Evolutionary conservation across 2,113 vertebrate genomes (phyloP), one percentile per base, ranked within the genome.

Genomic region (Otocyon megalotis): DNA sequence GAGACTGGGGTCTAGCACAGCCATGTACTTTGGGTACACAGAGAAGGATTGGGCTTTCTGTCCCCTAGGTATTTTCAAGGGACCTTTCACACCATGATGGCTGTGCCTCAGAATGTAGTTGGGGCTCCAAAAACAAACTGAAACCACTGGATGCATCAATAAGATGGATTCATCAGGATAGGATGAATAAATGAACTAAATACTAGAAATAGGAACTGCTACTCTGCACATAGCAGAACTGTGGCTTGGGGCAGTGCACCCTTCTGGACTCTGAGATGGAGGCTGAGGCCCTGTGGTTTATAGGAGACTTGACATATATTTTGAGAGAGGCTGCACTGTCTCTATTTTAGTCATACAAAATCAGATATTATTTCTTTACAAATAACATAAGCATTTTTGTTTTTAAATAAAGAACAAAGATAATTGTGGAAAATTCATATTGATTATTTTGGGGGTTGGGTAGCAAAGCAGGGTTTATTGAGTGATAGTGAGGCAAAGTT

Each of bases 401-500:
- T 88, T 82, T 88, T 63, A 86, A 81, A 56, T 87, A 48, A 69
- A 89, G 26, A 69, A 71, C 43, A 84, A 22, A 71, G 53, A 50
- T 83, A 77, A 62, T 37, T 37, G 28, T 54, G 37, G 83, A 65
- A 88, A 84, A 60, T 63, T 43, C 43, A 43, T 43, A 43, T 43
- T 43, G 43, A 7, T 43, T 43, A 7, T 43, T 7, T 43, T 43
- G 6, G 43, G 43, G 43, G 43, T 43, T 43, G 7, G 43, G 43
- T 8, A 43, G 43, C 43, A 43, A 43, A 43, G 43, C 43, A 43
- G 43, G 43, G 43, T 43, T 43, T 43, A 43, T 43, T 43, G 43
- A 43, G 43, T 43, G 6, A 43, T 43, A 43, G 43, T 43, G 43
- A 43, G 43, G 43, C 43, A 43, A 43, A 43, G 43, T 43, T 43